A percentile compares a stretch with the other conserved stretches of the same genome.
phyloP scores from a whole-genome alignment of 2,113 vertebrate species.

The Nestor notabilis region DNA sequence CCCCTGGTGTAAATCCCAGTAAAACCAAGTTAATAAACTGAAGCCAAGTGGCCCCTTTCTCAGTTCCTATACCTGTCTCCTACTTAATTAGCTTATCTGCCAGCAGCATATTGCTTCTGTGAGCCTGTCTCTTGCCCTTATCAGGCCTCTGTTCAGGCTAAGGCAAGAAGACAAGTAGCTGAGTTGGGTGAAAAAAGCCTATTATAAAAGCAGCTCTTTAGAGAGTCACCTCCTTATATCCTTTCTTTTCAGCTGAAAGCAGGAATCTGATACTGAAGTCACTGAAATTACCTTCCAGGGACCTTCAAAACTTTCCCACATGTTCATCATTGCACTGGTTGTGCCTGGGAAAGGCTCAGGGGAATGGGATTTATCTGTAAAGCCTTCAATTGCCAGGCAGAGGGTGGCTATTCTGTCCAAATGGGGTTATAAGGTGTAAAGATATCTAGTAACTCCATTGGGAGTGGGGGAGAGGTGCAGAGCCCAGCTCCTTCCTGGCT shows the following conservation, averaged over 20 bases:
- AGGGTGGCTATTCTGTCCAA: background rate
- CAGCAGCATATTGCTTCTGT: slow-evolving; percentile 25
- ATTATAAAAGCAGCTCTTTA: slow-evolving; percentile 58
- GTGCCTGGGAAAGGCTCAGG: background rate
- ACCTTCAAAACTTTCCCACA: slow-evolving; percentile 21
- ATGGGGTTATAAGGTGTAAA: background rate
- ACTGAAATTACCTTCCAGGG: background rate
- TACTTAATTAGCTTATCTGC: slow-evolving; percentile 61
- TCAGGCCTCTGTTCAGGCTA: slow-evolving; percentile 38
- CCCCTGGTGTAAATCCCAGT: slow-evolving; percentile 21
- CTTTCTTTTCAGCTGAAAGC: slow-evolving; percentile 50
- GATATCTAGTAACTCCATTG: background rate
- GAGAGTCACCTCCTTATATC: slow-evolving; percentile 51
- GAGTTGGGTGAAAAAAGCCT: slow-evolving; percentile 57
- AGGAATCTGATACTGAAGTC: slow-evolving; percentile 17
- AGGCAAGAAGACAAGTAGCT: slow-evolving; percentile 67
- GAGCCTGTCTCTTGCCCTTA: slow-evolving; percentile 52
- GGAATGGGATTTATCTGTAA: background rate
- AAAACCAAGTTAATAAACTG: slow-evolving; percentile 29
- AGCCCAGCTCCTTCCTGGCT: background rate
- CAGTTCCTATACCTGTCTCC: slow-evolving; percentile 30
- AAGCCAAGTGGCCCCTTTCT: slow-evolving; percentile 34
- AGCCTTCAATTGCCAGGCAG: background rate
- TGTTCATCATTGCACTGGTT: background rate
- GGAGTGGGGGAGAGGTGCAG: background rate